phyloP scores from a whole-genome alignment of 1,140 invertebrate species.

The Magallana gigas region DNA sequence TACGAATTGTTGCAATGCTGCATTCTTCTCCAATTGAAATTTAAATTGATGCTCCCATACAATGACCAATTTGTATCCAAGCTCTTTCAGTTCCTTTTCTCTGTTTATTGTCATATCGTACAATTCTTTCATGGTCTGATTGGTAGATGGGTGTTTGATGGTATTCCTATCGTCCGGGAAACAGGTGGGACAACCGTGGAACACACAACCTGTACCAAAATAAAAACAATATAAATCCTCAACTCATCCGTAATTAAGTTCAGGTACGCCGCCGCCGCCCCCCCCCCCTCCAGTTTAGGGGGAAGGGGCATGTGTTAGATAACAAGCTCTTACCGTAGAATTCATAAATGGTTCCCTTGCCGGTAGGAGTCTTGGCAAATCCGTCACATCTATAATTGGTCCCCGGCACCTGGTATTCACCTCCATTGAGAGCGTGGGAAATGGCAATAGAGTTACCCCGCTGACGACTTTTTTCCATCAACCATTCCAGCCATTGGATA shows the following conservation, averaged over 20 bases:
- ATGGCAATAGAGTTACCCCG: constrained; percentile 38
- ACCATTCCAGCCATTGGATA: constrained; percentile 53
- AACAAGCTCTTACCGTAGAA: constrained; percentile 29
- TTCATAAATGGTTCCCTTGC: constrained; percentile 48
- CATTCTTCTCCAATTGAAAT: constrained; percentile 5
- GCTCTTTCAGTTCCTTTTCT: not conserved
- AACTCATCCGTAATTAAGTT: too few relatives aligned
- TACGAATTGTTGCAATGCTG: constrained; percentile 14
- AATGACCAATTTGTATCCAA: constrained; percentile 27
- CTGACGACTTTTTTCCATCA: constrained; percentile 33
- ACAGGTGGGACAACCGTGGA: constrained; percentile 45
- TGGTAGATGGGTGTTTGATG: constrained; percentile 31
- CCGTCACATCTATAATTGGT: constrained; percentile 51
- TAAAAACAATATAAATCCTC: too few relatives aligned
- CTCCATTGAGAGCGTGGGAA: constrained; percentile 49
- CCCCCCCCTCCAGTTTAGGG: constrained; percentile 1
- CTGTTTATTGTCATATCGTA: constrained; percentile 36
- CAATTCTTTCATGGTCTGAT: constrained; percentile 48
- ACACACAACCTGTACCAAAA: constrained; percentile 43
- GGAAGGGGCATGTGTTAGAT: not conserved
- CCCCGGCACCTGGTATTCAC: constrained; percentile 40
- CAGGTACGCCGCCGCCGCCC: constrained; percentile 29
- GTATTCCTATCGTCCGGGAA: constrained; percentile 41
- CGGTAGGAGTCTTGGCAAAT: not conserved
- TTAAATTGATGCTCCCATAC: constrained; percentile 48